Conservation (phyloP, 1,140 invertebrate genomes). For the Drosophila fuyamai region DNA sequence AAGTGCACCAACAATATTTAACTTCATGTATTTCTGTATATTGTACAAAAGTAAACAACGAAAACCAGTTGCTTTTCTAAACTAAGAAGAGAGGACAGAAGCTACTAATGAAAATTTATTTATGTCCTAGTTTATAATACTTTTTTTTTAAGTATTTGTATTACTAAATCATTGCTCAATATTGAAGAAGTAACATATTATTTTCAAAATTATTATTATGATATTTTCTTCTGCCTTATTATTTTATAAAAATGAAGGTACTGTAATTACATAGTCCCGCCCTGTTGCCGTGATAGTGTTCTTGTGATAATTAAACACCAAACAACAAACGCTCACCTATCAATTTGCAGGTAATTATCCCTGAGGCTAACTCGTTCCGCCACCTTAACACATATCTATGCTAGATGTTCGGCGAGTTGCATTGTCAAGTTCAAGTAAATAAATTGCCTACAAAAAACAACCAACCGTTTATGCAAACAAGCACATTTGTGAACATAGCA, state of each 20-base stretch:
- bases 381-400: constrained; percentile 13
- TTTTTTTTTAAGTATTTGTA: not conserved
- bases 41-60: no score
- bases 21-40: not conserved
- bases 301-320: constrained; percentile 22
- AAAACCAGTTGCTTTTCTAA: no score
- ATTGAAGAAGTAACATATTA: not conserved
- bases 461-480: constrained; percentile 56
- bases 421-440: constrained; percentile 79
- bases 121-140: no score
- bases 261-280: not conserved
- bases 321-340: constrained; percentile 10
- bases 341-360: constrained; percentile 40
- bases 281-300: constrained; percentile 9
- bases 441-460: constrained; percentile 45
- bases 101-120: no score
- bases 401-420: constrained; percentile 46
- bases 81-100: no score
- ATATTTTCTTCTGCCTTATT: not conserved
- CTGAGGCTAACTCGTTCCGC: constrained; percentile 36
- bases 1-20: not conserved
- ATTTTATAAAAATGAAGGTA: not conserved
- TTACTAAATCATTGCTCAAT: not conserved
- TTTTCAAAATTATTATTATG: not conserved
- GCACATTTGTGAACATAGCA: constrained; percentile 25